Base-by-base conservation (phyloP, 2,888 invertebrate genomes). In the Cylindroiulus punctatus region DNA sequence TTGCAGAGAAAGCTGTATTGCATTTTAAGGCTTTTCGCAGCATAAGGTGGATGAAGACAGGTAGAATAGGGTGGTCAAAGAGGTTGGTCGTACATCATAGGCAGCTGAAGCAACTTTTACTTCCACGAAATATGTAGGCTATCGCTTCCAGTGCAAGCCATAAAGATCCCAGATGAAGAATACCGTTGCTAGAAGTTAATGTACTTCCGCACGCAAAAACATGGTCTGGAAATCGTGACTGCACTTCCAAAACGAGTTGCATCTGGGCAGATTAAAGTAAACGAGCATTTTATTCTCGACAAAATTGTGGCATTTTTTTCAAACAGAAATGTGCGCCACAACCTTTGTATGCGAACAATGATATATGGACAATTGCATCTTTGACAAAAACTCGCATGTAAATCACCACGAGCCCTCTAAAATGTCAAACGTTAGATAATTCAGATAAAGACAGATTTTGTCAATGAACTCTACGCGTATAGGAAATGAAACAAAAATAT, bases 171-270 rank as follows among this genome's bases (percentile, higher is more conserved):
- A n/a, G 57, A 19, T 57, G 57, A 57, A 57, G 57, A n/a, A 57
- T 57, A 22, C 57, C 57, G 57, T 57, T 57, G 22, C 17, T 4
- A 57, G 57, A 57, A 57, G 57, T 57, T 19, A 57, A 57, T 57
- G 57, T 57, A 57, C 57, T 57, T 57, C 57, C 57, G 57, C 57
- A 57, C 19, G n/a, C 57, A 57, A 57, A 57, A 57, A 57, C 57
- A 57, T 57, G 57, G 57, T 57, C 57, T 19, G 57, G 0, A 57
- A 57, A 57, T 57, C 57, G 57, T 57, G 57, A 57, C 57, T 57
- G n/a, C 22, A 57, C 57, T 57, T 57, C 57, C n/a, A 57, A 57
- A 57, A 57, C 57, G 3, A 57, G 57, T n/a, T 57, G 44, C 10
- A 14, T 17, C 10, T 44, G 10, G 14, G 47, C 14, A 17, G 3